A percentile compares a stretch with the other conserved stretches of the same genome.
phyloP scores from a whole-genome alignment of 2,797 vertebrate genomes.

The Thamnophis elegans region DNA sequence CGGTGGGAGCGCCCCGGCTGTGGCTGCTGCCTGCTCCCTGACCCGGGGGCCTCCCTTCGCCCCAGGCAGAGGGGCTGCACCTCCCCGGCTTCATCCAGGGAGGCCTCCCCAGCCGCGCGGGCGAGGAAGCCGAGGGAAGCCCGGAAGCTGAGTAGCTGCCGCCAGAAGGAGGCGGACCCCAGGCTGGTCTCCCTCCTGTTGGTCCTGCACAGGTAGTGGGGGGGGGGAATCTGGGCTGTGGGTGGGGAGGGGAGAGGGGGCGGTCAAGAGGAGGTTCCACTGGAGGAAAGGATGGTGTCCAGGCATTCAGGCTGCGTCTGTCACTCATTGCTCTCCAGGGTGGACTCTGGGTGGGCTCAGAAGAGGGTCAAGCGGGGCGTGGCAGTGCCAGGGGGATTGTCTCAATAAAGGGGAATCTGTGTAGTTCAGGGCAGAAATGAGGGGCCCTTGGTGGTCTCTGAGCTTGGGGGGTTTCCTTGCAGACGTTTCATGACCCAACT shows the following conservation, averaged over 20 bases:
- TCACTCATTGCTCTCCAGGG: background rate
- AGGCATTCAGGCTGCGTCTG: background rate
- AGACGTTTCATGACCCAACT: too few relatives aligned
- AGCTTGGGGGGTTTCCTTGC: too few relatives aligned
- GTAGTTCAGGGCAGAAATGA: too few relatives aligned
- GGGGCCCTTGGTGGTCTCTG: too few relatives aligned
- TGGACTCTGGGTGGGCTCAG: background rate
- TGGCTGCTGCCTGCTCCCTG: background rate
- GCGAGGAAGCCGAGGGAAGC: constrained; percentile 19
- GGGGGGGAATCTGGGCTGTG: background rate
- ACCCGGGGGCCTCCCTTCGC: background rate
- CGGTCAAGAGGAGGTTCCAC: background rate
- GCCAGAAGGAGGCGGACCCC: constrained; percentile 57
- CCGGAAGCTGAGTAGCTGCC: constrained; percentile 13
- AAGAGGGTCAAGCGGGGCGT: background rate
- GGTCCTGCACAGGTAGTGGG: constrained; percentile 63
- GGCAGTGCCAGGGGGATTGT: background rate
- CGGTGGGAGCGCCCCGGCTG: constrained; percentile 30
- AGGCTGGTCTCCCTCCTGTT: constrained; percentile 65
- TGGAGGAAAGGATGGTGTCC: too few relatives aligned
- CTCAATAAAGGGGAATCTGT: too few relatives aligned
- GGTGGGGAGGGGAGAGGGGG: background rate
- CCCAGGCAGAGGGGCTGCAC: constrained; percentile 61
- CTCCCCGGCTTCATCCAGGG: constrained; percentile 59
- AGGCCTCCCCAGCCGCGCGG: constrained; percentile 51